Evolutionary conservation across 2,113 vertebrate species (phyloP), one percentile per base, ranked within the genome.

Genomic region (Craseonycteris thonglongyai): DNA sequence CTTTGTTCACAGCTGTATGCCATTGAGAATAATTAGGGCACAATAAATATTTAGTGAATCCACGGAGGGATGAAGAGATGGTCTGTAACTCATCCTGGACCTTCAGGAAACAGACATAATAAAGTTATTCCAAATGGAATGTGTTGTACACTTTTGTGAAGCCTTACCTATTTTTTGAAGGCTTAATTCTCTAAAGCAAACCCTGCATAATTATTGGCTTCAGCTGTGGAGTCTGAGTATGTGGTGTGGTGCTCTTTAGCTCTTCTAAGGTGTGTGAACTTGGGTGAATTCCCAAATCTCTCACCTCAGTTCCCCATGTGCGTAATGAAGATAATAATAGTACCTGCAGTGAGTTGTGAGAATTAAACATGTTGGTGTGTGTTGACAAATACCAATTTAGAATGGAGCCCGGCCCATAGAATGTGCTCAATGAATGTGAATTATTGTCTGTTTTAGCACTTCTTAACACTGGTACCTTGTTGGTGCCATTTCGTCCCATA

Each of bases 271-370:
- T n/a, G 6, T 35, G 22, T 61, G 38, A 58, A 45, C 33, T 91
- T 80, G 58, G 88, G 1, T 54, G 19, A 30, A 8, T 54, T 63
- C 15, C 19, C 22, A 24, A 42, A 24, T 26, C 7, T 24, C 10
- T 3, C 26, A 21, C 26, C 16, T 71, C 45, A 4, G 59, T 51
- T 86, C 56, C 47, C 6, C 21, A 9, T 30, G n/a, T 47, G 9
- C 40, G 30, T 5, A 38, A 22, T 54, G 82, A 56, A 1, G 12
- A 26, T 26, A 13, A 8, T 78, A n/a, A 3, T 26, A n/a, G 45
- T 16, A 5, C 45, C 21, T 21, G 2, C 0, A 0, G 9, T 38
- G 69, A 42, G 2, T 51, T 47, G 30, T 45, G 47, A 71, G 56
- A 79, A 2, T 51, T 51, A 45, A 78, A 24, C 59, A 63, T 22